phyloP scores from a whole-genome alignment of 2,888 invertebrate species.

The Epistrophe grossulariae region DNA sequence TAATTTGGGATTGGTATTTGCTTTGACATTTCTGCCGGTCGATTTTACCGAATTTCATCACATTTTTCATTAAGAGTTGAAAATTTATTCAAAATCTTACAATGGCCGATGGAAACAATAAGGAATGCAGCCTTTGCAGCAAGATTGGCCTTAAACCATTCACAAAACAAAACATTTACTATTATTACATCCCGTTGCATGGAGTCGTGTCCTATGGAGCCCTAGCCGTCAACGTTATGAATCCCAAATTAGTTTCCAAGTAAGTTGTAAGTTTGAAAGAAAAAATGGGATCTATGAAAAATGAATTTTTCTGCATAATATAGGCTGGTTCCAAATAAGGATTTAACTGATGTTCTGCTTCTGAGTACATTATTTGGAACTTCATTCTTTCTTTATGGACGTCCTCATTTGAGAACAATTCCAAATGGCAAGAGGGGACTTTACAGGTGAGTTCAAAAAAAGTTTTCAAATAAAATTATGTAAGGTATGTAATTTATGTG shows the following conservation, averaged over 20 bases:
- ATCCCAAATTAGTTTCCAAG: constrained; percentile 91
- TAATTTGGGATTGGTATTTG: not conserved
- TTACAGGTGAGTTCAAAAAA: constrained; percentile 86
- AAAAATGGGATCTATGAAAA: not conserved
- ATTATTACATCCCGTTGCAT: constrained; percentile 90
- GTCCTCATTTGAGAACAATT: constrained; percentile 90
- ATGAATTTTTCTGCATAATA: not conserved
- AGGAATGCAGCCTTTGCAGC: constrained; percentile 81
- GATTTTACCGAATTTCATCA: constrained; percentile 51
- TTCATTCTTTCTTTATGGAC: constrained; percentile 92
- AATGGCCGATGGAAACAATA: constrained; percentile 79
- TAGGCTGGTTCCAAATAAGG: constrained; percentile 89
- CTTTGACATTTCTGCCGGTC: constrained; percentile 70
- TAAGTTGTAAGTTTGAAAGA: constrained; percentile 79
- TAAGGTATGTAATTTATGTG: constrained; percentile 1
- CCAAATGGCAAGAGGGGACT: constrained; percentile 86
- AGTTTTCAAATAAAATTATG: constrained; percentile 47
- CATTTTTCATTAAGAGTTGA: not conserved
- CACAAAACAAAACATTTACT: constrained; percentile 89
- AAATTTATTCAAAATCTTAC: constrained; percentile 39
- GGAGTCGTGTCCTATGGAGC: constrained; percentile 91
- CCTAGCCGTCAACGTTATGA: constrained; percentile 93
- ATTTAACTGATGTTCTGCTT: constrained; percentile 92
- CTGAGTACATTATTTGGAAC: constrained; percentile 92
- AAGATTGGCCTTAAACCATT: constrained; percentile 87